These are phyloP conservation scores for Tolypeutes matacus DNA, from an alignment of 2,797 vertebrate species.

Conservation along the genomic window DNA sequence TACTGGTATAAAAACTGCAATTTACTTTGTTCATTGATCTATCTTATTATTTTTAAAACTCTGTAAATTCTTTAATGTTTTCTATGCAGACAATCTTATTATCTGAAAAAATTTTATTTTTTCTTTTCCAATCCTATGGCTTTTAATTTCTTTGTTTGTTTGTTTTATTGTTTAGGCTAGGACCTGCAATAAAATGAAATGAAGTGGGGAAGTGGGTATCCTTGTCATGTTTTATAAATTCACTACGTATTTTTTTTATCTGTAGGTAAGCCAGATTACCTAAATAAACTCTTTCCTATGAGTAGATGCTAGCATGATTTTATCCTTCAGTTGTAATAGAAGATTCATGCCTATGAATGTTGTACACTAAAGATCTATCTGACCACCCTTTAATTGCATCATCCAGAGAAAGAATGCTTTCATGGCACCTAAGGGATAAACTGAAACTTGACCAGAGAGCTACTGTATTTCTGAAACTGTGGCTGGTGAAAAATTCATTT, in stretches of 20 bases:
- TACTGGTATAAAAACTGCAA: background rate
- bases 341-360: background rate
- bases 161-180: background rate
- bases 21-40: background rate
- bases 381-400: background rate
- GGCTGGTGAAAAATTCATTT: slow-evolving; percentile 15
- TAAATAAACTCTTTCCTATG: background rate
- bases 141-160: slow-evolving; percentile 37
- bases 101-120: slow-evolving; percentile 46
- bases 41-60: background rate
- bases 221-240: slow-evolving; percentile 7
- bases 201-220: background rate
- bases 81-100: background rate
- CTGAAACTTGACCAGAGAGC: slow-evolving; percentile 9
- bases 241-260: background rate
- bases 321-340: background rate
- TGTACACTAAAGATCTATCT: background rate
- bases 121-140: background rate
- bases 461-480: slow-evolving; percentile 26
- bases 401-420: background rate
- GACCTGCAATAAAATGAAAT: background rate
- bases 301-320: slow-evolving; percentile 20
- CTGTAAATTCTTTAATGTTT: background rate
- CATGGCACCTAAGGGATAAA: background rate
- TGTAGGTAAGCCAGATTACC: background rate